These are phyloP conservation scores for Hypolimnas misippus DNA, from an alignment of 2,888 invertebrate genomes.

Conservation along the genomic window DNA sequence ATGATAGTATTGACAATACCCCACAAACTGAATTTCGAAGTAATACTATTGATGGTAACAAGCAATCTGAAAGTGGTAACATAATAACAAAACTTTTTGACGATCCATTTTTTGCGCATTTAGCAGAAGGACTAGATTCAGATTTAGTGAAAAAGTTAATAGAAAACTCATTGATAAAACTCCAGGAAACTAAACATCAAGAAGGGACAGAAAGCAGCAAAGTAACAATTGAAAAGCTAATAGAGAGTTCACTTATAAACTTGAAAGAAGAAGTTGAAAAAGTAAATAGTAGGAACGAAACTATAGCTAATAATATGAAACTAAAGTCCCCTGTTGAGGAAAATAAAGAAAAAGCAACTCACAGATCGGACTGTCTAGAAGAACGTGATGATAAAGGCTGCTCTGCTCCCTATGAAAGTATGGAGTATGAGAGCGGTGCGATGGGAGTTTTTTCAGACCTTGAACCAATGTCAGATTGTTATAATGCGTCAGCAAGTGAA, in stretches of 20 bases:
- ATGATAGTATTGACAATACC: conserved; percentile 49
- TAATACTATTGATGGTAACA: conserved; percentile 44
- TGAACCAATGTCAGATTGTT: conserved; percentile 87
- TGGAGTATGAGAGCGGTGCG: conserved; percentile 87
- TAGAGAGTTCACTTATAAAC: conserved; percentile 75
- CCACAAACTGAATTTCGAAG: conserved; percentile 24
- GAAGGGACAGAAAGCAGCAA: conserved; percentile 75
- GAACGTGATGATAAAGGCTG: conserved; percentile 82
- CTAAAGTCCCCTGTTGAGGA: conserved; percentile 45
- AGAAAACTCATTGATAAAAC: conserved; percentile 86
- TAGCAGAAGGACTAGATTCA: conserved; percentile 85
- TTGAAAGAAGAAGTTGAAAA: conserved; percentile 66
- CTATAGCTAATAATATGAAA: conserved; percentile 51
- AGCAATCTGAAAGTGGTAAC: conserved; percentile 63
- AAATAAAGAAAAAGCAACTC: conserved; percentile 48
- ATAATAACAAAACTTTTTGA: conserved; percentile 85
- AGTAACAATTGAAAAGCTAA: conserved; percentile 79
- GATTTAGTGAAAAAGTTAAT: conserved; percentile 86
- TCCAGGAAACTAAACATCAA: conserved; percentile 78
- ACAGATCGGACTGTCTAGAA: conserved; percentile 55
- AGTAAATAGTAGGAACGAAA: conserved; percentile 56
- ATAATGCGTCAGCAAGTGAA: conserved; percentile 88
- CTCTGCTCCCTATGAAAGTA: conserved; percentile 90
- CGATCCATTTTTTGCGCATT: conserved; percentile 86
- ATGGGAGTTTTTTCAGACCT: conserved; percentile 80